Conservation (phyloP, 2,797 vertebrate genomes). For the Crocidura indochinensis region DNA sequence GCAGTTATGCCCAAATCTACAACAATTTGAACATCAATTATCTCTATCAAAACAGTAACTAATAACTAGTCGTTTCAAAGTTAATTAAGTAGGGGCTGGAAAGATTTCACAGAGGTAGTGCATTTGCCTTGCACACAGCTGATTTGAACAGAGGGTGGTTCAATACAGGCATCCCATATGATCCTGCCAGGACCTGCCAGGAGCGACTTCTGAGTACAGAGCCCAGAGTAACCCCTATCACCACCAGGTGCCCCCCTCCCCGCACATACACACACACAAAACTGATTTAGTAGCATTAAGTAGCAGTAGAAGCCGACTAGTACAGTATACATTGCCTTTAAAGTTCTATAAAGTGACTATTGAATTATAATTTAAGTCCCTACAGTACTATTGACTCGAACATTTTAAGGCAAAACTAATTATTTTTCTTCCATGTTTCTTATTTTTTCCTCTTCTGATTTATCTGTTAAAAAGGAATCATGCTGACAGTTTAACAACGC, state of each 20-base stretch:
- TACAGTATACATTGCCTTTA: not conserved
- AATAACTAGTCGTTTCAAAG: not conserved
- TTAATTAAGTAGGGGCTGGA: not conserved
- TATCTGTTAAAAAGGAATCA: not conserved
- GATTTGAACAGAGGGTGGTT: no score
- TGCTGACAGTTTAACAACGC: not conserved
- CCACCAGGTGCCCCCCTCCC: no score
- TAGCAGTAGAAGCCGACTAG: not conserved
- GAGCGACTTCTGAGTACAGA: no score
- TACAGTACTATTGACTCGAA: not conserved
- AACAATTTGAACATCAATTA: not conserved
- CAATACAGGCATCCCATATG: no score
- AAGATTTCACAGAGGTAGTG: no score
- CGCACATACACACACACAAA: no score
- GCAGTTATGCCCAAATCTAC: conserved; percentile 5
- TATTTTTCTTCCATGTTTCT: not conserved
- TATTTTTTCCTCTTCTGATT: not conserved
- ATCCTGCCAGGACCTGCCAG: no score
- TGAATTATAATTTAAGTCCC: conserved; percentile 28
- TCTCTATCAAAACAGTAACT: not conserved
- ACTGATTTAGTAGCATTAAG: not conserved
- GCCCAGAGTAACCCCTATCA: no score
- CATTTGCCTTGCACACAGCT: no score
- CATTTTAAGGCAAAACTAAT: not conserved
- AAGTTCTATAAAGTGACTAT: not conserved